Evolutionary conservation across 2,113 vertebrate genomes (phyloP), one percentile per base, ranked within the genome.

Genomic region (Macrotis lagotis): DNA sequence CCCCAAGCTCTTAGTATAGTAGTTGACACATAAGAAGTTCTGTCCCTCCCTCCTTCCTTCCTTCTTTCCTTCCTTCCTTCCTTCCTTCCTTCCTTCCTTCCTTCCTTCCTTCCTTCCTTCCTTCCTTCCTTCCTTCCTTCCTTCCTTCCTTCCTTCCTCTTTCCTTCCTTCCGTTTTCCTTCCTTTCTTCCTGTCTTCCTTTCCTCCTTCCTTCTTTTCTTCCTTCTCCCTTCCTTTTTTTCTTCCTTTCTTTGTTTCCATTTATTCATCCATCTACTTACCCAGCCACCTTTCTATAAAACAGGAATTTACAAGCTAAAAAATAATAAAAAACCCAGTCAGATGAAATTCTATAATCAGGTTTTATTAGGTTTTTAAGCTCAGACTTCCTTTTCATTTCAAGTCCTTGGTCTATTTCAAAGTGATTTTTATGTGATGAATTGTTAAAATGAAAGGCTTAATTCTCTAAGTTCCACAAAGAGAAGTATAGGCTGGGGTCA

Each of bases 391-490:
- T 1, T 31, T 94, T 95, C 66, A 94, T 51, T 37, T 52, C 51
- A n/a, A 59, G 0, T 37, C 26, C 50, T 90, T 28, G 28, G 26
- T 55, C 50, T 50, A 4, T 93, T 93, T 74, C 59, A 92, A 9
- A 26, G 24, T 88, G 25, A n/a, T 74, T 90, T 96, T 94, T 51
- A 92, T 52, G 94, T 74, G 88, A 48, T 48, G 49, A 0, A 8
- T 59, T 24, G 53, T 51, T 94, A 52, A 91, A 50, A 91, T 47
- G 10, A 48, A 88, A 53, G n/a, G 91, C 26, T 90, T 95, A 19
- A 4, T 31, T 88, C 95, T 91, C 22, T 74, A 55, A 90, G 55
- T 92, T 90, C 94, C 48, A 90, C 1, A 89, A 22, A 28, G 59
- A 50, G 53, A 4, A 91, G 91, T 4, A 22, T 0, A 50, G 31